Percentiles rank a stretch among this genome's conserved stretches.
Conservation (phyloP, 2,888 invertebrate genomes). For the Plagiodera versicolora region DNA sequence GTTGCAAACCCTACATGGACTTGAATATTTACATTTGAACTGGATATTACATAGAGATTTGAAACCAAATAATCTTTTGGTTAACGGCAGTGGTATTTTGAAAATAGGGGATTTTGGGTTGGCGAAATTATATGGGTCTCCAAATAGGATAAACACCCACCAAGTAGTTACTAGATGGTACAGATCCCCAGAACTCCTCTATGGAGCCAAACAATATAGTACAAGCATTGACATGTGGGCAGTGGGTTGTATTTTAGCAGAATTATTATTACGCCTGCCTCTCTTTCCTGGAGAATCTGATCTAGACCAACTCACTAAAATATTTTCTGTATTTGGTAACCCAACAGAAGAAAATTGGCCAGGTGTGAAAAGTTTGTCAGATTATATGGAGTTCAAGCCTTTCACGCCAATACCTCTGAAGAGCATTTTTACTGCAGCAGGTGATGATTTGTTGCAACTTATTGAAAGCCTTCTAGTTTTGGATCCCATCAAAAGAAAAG, state of each 20-base stretch:
- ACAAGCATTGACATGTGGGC: slow-evolving; percentile 99
- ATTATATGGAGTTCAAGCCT: slow-evolving; percentile 90
- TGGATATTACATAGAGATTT: slow-evolving; percentile 97
- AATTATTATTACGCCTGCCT: slow-evolving; percentile 86
- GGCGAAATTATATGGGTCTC: slow-evolving; percentile 96
- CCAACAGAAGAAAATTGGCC: slow-evolving; percentile 94
- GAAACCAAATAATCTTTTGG: slow-evolving; percentile 97
- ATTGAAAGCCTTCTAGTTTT: slow-evolving; percentile 76
- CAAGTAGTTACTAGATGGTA: slow-evolving; percentile 97
- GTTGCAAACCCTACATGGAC: slow-evolving; percentile 90
- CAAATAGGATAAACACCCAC: slow-evolving; percentile 93
- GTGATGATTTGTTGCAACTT: slow-evolving; percentile 85
- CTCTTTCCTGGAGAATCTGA: slow-evolving; percentile 97
- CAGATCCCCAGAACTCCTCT: slow-evolving; percentile 90
- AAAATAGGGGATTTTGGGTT: slow-evolving; percentile 99
- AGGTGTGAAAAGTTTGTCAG: slow-evolving; percentile 76
- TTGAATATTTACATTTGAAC: slow-evolving; percentile 92
- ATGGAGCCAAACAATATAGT: slow-evolving; percentile 93
- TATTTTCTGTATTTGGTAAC: slow-evolving; percentile 93
- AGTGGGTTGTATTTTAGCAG: slow-evolving; percentile 96
- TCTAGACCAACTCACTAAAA: slow-evolving; percentile 92
- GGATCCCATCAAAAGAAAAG: slow-evolving; percentile 80
- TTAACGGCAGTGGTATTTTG: slow-evolving; percentile 86
- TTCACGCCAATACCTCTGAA: slow-evolving; percentile 82
- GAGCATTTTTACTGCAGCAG: slow-evolving; percentile 94